Conservation (phyloP, 1,140 invertebrate genomes). For the Cydia pomonella region DNA sequence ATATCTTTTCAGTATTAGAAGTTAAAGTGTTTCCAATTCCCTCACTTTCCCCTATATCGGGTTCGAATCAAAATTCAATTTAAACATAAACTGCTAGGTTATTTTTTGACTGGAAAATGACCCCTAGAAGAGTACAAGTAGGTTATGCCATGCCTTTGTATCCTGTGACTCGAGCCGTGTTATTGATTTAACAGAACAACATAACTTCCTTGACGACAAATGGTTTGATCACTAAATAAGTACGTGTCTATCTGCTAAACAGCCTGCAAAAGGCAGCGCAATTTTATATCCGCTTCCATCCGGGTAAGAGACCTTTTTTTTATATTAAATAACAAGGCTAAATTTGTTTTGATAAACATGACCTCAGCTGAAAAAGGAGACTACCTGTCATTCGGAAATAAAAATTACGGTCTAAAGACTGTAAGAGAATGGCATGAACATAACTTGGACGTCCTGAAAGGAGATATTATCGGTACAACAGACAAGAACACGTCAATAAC, state of each 20-base stretch:
- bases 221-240: not conserved
- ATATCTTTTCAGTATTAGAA: no score
- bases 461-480: constrained; percentile 66
- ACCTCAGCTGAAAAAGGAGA: constrained; percentile 54
- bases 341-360: constrained; percentile 30
- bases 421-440: constrained; percentile 65
- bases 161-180: not conserved
- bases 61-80: no score
- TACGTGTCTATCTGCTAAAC: not conserved
- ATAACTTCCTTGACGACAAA: not conserved
- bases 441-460: constrained; percentile 65
- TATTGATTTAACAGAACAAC: not conserved
- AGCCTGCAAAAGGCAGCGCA: not conserved
- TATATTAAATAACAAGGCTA: no score
- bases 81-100: no score
- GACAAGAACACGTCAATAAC: constrained; percentile 67
- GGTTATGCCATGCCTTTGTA: not conserved
- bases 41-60: no score
- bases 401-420: constrained; percentile 61
- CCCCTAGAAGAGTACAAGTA: not conserved
- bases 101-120: no score
- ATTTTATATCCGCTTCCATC: not conserved
- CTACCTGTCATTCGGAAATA: constrained; percentile 62
- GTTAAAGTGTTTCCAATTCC: no score
- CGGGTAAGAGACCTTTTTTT: no score